These are phyloP conservation scores for Callithrix jacchus DNA, from an alignment of 2,113 vertebrate species.

Conservation along the genomic window DNA sequence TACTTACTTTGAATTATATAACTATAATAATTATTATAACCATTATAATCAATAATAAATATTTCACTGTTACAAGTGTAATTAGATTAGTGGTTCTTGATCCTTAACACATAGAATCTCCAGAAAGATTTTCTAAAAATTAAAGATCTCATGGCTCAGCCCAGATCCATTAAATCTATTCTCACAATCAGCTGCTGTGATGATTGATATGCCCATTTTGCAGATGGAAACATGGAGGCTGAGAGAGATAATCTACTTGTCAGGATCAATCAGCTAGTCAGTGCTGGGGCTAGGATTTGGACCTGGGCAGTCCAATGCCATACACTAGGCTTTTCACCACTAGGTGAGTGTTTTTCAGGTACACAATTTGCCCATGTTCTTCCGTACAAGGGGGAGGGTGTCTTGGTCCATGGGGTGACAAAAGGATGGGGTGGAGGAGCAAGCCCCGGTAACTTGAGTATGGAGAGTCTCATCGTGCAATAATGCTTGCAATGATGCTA, in stretches of 20 bases:
- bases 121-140: not conserved
- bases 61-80: not conserved
- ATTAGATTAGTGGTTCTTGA: not conserved
- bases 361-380: not conserved
- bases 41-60: no score
- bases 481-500: rapidly evolving
- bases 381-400: not conserved
- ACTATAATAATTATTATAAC: no score
- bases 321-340: not conserved
- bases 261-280: no score
- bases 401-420: not conserved
- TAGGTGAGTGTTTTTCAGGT: rapidly evolving
- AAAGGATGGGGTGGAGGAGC: not conserved
- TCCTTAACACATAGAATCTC: not conserved
- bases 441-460: not conserved
- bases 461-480: rapidly evolving
- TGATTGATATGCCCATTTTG: not conserved
- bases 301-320: rapidly evolving
- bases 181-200: not conserved
- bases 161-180: not conserved
- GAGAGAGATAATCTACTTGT: not conserved
- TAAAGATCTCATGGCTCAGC: not conserved
- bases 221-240: not conserved
- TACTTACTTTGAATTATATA: no score
- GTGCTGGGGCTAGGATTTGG: not conserved